Evolutionary conservation across 2,888 invertebrate species (phyloP).

Genomic region (Cremastinae sp.): DNA sequence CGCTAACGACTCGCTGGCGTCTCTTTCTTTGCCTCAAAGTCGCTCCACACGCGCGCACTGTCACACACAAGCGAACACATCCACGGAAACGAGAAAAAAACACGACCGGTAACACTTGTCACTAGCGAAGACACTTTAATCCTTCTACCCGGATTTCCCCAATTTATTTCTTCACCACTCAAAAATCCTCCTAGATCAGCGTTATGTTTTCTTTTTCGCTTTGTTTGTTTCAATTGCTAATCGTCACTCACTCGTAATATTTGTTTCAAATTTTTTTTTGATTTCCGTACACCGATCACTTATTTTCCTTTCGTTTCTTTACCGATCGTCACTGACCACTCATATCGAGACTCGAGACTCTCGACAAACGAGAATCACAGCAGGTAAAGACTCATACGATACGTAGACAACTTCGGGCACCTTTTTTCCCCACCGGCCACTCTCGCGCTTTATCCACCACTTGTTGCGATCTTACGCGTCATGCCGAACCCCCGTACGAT

Average conservation of each 20-base stretch:
- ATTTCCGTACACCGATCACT: neutral
- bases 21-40: constrained; percentile 27
- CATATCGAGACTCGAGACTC: neutral
- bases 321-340: too few relatives aligned
- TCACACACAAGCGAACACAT: constrained; percentile 4
- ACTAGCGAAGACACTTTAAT: constrained; percentile 22
- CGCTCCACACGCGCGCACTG: constrained; percentile 14
- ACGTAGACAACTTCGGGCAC: neutral
- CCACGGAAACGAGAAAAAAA: constrained; percentile 16
- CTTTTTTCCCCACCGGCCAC: constrained; percentile 29
- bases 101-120: constrained; percentile 31
- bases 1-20: constrained; percentile 43
- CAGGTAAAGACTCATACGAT: neutral
- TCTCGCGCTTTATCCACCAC: constrained; percentile 51
- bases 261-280: neutral
- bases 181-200: neutral
- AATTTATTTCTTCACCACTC: constrained; percentile 1
- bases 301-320: neutral
- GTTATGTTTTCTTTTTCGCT: neutral
- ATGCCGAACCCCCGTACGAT: constrained; percentile 44
- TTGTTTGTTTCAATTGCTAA: neutral
- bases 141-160: neutral
- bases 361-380: neutral
- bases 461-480: constrained; percentile 53
- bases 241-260: too few relatives aligned